phyloP scores from a whole-genome alignment of 2,113 vertebrate genomes.

The Perccottus glenii region DNA sequence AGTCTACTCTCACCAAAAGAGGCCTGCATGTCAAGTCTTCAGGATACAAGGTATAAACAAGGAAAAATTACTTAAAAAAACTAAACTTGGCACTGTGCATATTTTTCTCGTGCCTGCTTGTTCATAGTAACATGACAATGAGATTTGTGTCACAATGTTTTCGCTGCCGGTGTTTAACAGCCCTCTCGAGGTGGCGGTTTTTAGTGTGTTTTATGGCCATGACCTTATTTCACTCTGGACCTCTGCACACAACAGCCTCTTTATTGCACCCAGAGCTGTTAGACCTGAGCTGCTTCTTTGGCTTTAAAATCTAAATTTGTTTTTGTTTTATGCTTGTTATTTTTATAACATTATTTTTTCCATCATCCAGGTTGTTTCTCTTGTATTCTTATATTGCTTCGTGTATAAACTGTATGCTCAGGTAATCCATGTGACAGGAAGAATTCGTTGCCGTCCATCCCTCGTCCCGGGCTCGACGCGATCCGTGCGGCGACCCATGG shows the following conservation, averaged over 20 bases:
- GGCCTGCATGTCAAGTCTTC: constrained; percentile 91
- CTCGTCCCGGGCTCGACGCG: constrained; percentile 75
- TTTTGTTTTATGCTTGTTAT: constrained; percentile 15
- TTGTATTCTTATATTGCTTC: neutral
- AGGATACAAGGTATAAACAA: constrained; percentile 85
- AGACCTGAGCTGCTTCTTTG: constrained; percentile 22
- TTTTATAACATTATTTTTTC: constrained; percentile 8
- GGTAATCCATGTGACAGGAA: constrained; percentile 90
- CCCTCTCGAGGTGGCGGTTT: constrained; percentile 45
- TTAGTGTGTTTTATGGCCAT: constrained; percentile 51
- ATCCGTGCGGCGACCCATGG: constrained; percentile 80
- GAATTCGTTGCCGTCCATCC: constrained; percentile 81
- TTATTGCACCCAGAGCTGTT: constrained; percentile 42
- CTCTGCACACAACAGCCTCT: constrained; percentile 35
- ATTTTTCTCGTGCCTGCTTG: constrained; percentile 13
- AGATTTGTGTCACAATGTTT: constrained; percentile 35
- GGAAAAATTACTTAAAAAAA: neutral
- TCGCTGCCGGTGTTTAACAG: constrained; percentile 35
- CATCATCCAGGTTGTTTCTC: neutral
- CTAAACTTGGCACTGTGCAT: constrained; percentile 9
- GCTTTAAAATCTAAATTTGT: constrained; percentile 12
- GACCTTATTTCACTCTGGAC: constrained; percentile 64
- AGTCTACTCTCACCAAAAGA: constrained; percentile 90
- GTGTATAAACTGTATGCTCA: constrained; percentile 50
- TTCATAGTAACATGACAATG: constrained; percentile 30